phyloP scores from a whole-genome alignment of 2,888 invertebrate genomes.

The Dione juno region DNA sequence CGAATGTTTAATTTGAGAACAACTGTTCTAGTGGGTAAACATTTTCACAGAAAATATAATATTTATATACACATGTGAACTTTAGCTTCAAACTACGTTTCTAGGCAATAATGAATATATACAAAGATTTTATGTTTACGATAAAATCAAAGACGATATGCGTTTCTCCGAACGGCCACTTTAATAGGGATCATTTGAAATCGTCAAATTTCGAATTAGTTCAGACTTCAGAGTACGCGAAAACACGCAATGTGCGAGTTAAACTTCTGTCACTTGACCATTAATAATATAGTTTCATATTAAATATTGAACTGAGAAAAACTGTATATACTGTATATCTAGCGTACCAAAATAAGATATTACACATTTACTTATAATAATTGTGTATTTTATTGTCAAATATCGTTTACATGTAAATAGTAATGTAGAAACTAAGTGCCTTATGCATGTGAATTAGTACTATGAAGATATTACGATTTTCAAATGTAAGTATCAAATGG shows the following conservation, averaged over 20 bases:
- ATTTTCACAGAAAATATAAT: too few relatives aligned
- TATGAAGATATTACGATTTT: too few relatives aligned
- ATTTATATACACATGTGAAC: too few relatives aligned
- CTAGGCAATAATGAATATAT: conserved; percentile 10
- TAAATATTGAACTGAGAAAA: conserved; percentile 39
- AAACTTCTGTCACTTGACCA: conserved; percentile 49
- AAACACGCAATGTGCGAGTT: conserved; percentile 59
- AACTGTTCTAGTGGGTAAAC: not conserved
- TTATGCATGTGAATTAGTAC: not conserved
- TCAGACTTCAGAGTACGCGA: conserved; percentile 50
- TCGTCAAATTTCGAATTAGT: conserved; percentile 43
- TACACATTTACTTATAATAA: not conserved
- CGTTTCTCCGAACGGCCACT: conserved; percentile 40
- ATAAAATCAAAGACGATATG: conserved; percentile 38
- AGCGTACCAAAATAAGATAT: not conserved
- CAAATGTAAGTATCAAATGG: conserved; percentile 2
- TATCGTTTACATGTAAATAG: not conserved
- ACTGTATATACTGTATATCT: conserved; percentile 22
- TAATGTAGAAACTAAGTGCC: not conserved
- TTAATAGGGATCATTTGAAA: conserved; percentile 44
- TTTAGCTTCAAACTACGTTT: too few relatives aligned
- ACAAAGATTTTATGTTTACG: conserved; percentile 27
- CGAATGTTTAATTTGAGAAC: too few relatives aligned
- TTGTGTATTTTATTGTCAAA: not conserved
- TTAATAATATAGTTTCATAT: conserved; percentile 36